Evolutionary conservation across 2,888 invertebrate species (phyloP).

Genomic region (Rhynchonema sp.): DNA sequence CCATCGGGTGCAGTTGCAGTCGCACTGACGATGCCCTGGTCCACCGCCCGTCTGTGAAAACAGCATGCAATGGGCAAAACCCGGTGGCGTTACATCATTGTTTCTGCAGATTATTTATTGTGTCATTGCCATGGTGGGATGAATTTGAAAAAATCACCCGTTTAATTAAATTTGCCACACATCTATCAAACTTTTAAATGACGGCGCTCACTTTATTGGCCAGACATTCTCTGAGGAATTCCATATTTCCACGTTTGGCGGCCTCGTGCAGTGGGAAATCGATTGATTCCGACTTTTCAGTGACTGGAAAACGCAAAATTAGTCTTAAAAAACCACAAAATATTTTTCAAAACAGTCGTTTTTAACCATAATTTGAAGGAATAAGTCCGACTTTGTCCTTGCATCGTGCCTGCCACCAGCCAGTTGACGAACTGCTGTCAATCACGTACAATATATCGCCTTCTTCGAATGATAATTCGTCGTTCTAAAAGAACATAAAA

Average conservation of each 20-base stretch:
- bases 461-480: slow-evolving; percentile 46
- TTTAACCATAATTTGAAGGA: slow-evolving; percentile 42
- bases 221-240: slow-evolving; percentile 42
- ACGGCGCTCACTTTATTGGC: slow-evolving; percentile 37
- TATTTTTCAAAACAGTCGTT: slow-evolving; percentile 2
- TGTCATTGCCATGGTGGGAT: no score
- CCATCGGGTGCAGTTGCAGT: no score
- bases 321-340: no score
- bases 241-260: slow-evolving; percentile 43
- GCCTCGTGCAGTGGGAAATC: slow-evolving; percentile 46
- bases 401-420: slow-evolving; percentile 42
- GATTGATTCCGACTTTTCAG: slow-evolving; percentile 40
- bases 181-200: neutral
- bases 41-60: no score
- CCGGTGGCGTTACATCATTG: no score
- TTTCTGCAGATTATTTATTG: no score
- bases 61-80: no score
- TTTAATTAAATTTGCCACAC: neutral
- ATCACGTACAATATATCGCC: slow-evolving; percentile 36
- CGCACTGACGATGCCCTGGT: no score
- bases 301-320: no score
- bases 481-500: slow-evolving; percentile 28
- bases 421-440: slow-evolving; percentile 35
- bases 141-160: no score
- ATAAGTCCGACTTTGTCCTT: slow-evolving; percentile 39